Evolutionary conservation across 2,888 invertebrate species (phyloP), one percentile per base, ranked within the genome.

Genomic region (Dolichopus griseipennis): DNA sequence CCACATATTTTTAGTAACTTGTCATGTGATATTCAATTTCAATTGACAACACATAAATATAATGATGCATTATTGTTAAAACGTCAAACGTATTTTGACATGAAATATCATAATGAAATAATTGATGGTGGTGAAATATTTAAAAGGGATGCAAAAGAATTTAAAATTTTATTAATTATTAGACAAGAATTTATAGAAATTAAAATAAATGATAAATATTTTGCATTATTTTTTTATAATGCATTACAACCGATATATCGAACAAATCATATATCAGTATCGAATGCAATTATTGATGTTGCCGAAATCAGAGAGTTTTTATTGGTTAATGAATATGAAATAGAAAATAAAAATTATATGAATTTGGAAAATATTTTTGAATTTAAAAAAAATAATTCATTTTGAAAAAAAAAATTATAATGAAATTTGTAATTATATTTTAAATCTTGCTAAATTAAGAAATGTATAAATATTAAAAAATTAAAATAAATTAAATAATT

Each of bases 321-420:
- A 52, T 18, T 52, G 15, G 52, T 52, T 52, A 52, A 52, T 52
- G 52, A 52, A 52, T 52, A 52, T 52, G 52, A 52, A 52, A 52
- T 52, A 52, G 52, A 52, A 52, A 52, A 52, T 52, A 52, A 52
- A 15, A 52, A 52, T 52, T 52, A 52, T 52, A 52, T 52, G 18
- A 52, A 52, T 52, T 52, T 52, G 52, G 52, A 52, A 52, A 52
- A 52, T 52, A 52, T 52, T 52, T 52, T 52, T 52, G 15, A 52
- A 5, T 37, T 37, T 7, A 37, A 37, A 37, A 37, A 37, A 37
- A 37, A 12, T 37, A 7, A 37, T 37, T 37, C 1, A 37, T 37
- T 5, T 10, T 37, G 8, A 37, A 37, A 12, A 10, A 9, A 2
- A 37, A 37, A 5, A 37, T 37, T 10, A 37, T 10, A n/a, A n/a